Evolutionary conservation across 2,113 vertebrate genomes (phyloP), one percentile per base, ranked within the genome.

Genomic region (Melanocharis versteri): DNA sequence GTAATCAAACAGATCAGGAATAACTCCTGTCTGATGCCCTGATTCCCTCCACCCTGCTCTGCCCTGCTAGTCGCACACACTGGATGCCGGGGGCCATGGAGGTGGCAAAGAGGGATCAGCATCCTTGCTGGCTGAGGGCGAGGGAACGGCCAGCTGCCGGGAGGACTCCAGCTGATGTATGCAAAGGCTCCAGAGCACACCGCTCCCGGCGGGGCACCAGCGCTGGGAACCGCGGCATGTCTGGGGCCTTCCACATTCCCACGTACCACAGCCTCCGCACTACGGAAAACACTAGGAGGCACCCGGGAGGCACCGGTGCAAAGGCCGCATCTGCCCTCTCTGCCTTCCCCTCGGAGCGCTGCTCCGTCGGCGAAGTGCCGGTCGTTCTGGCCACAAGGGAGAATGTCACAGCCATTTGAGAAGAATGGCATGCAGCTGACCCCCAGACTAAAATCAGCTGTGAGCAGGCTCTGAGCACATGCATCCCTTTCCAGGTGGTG

Each of bases 391-490:
- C 33, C 89, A 47, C 84, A 39, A 35, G 68, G 1, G 31, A 27
- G 15, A 1, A 3, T 9, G 69, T 22, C 42, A 54, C 3, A 51
- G 69, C 39, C 4, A 2, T 26, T 27, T 2, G 18, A 23, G 22
- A n/a, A 26, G 37, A 22, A 53, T 0, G 4, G 58, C 33, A 20
- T 0, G 3, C 50, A 64, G 71, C 62, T 56, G 62, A 77, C 37
- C 58, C 62, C 89, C 72, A 19, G 72, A 37, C 40, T 57, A 44
- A 88, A 79, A 68, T 22, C 31, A 8, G 45, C 80, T 71, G 27
- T 13, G 68, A 87, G 81, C 66, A 6, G 7, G 50, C 37, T 87
- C 91, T 70, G 65, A 61, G 69, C 61, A 23, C 57, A 71, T 0
- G 6, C 27, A 10, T 12, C 57, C 80, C 78, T 72, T 56, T 66